A percentile compares a stretch with the other conserved stretches of the same genome.
Conservation (phyloP, 1,140 invertebrate genomes). For the Lycorma delicatula region DNA sequence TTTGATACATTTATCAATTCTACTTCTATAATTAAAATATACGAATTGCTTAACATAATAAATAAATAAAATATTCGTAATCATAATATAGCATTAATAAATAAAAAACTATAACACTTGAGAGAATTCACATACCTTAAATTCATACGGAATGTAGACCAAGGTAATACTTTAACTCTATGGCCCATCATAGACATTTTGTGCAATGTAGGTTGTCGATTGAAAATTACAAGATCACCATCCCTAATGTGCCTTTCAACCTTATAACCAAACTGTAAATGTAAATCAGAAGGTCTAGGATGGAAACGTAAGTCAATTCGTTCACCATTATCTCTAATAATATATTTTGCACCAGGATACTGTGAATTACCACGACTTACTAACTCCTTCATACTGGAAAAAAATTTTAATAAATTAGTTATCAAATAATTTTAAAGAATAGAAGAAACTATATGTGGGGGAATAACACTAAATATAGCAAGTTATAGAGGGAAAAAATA, state of each 20-base stretch:
- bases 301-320: constrained; percentile 97
- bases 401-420: constrained; percentile 4
- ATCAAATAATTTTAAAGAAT: constrained; percentile 2
- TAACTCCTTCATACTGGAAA: constrained; percentile 84
- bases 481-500: too few relatives aligned
- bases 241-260: constrained; percentile 97
- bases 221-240: constrained; percentile 98
- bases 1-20: too few relatives aligned
- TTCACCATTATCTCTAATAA: constrained; percentile 97
- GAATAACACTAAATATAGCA: constrained; percentile 6
- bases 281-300: constrained; percentile 95
- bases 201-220: constrained; percentile 97
- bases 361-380: constrained; percentile 93
- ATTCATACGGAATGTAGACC: constrained; percentile 97
- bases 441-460: not conserved
- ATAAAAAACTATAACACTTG: constrained; percentile 30
- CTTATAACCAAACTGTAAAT: constrained; percentile 96
- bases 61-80: not conserved
- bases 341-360: constrained; percentile 99
- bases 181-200: constrained; percentile 99
- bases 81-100: not conserved
- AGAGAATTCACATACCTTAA: constrained; percentile 44
- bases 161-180: constrained; percentile 92
- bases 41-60: too few relatives aligned
- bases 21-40: too few relatives aligned